A percentile compares a stretch with the other conserved stretches of the same genome.
Evolutionary conservation across 1,140 invertebrate species (phyloP).

Genomic region (Oedothorax gibbosus): DNA sequence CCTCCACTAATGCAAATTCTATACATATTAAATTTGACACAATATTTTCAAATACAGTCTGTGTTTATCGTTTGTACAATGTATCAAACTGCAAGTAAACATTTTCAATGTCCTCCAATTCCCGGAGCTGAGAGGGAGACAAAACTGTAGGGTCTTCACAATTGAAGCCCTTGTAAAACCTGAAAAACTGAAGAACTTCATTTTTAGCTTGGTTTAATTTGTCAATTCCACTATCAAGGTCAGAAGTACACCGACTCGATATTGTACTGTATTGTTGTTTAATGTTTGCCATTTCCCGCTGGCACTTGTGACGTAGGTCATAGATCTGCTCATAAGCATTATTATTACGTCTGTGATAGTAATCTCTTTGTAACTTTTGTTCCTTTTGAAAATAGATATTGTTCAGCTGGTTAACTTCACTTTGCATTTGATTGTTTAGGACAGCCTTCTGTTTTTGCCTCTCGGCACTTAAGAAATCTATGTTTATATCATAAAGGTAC

Average conservation of each 20-base stretch:
- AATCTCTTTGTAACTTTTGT: not conserved
- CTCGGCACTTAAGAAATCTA: not conserved
- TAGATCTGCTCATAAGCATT: not conserved
- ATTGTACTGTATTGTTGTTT: not conserved
- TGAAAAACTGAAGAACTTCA: constrained; percentile 41
- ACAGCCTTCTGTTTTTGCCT: not conserved
- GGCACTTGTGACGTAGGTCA: not conserved
- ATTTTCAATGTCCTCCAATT: constrained; percentile 40
- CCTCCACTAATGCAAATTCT: not conserved
- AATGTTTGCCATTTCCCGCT: not conserved
- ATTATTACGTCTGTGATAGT: not conserved
- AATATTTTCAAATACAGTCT: not conserved
- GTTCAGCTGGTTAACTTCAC: not conserved
- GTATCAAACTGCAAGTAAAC: constrained; percentile 15
- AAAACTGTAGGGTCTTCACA: constrained; percentile 21
- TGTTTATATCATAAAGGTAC: constrained; percentile 19
- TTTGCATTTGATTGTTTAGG: constrained; percentile 1
- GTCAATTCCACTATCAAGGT: not conserved
- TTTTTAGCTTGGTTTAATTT: constrained; percentile 4
- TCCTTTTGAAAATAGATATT: not conserved
- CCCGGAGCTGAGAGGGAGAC: constrained; percentile 12
- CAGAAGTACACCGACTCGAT: not conserved
- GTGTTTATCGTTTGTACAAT: constrained; percentile 13
- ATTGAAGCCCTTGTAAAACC: constrained; percentile 48
- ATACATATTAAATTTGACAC: not conserved